phyloP scores from a whole-genome alignment of 2,888 invertebrate genomes.

The Odontomyia ornata region DNA sequence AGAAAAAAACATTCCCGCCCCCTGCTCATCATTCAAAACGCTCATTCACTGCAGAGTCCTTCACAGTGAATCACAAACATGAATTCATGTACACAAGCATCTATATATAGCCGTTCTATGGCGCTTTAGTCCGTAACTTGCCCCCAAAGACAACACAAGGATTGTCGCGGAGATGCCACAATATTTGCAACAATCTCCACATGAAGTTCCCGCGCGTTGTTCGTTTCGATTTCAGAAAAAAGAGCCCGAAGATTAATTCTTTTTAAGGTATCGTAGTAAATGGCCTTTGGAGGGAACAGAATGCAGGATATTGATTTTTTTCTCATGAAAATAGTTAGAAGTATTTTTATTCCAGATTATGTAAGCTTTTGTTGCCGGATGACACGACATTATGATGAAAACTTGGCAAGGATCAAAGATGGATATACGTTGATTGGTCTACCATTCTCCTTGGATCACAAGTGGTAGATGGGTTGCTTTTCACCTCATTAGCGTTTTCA shows the following conservation, averaged over 20 bases:
- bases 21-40: background rate
- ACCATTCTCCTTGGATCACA: no score
- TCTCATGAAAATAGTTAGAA: background rate
- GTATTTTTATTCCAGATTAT: background rate
- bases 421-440: no score
- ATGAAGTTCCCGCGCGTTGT: background rate
- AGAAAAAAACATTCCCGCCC: background rate
- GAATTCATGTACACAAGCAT: background rate
- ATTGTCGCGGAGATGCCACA: background rate
- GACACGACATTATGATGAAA: no score
- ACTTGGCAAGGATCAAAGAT: no score
- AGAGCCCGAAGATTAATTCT: constrained; percentile 8
- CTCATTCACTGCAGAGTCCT: constrained; percentile 16
- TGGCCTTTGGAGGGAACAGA: background rate
- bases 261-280: background rate
- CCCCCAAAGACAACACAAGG: background rate
- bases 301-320: constrained; percentile 18
- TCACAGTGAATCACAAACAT: constrained; percentile 18
- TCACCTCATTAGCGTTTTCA: no score
- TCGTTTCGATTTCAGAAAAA: background rate
- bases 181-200: background rate
- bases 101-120: background rate
- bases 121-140: no score
- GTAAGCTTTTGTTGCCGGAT: background rate
- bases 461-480: no score